Evolutionary conservation across 2,113 vertebrate genomes (phyloP), one percentile per base, ranked within the genome.

Genomic region (Dascyllus trimaculatus): DNA sequence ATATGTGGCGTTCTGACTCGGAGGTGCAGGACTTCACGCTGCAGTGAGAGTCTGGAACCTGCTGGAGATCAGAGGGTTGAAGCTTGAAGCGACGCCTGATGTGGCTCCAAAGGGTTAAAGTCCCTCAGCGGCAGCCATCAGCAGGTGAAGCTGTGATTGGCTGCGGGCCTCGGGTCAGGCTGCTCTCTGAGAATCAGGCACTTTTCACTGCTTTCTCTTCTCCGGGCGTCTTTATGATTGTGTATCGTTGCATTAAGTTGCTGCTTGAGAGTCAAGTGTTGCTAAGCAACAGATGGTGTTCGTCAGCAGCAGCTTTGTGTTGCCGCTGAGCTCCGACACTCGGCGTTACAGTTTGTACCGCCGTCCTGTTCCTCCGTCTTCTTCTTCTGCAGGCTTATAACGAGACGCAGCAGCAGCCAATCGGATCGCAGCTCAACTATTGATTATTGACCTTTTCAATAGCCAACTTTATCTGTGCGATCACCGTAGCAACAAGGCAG

Each of bases 221-320:
- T 48, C 46, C 29, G 17, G 59, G 14, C 10, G 11, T 60, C 38
- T 52, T 58, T 24, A 35, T 35, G 32, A 38, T n/a, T 21, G 35
- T 69, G 63, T 72, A 54, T 60, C 54, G 21, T 73, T 60, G 77
- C 75, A 24, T 79, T 76, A 73, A 62, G 61, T 57, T 81, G 32
- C 71, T 65, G 69, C 67, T 65, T 43, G 25, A 81, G 75, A 87
- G 82, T 75, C 29, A 5, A 56, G 69, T 60, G 87, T 87, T 89
- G 87, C 89, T 56, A 69, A 19, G 85, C 75, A 84, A 87, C 87
- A 85, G 76, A 80, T 71, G 65, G 72, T 80, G 52, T 87, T 84
- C 74, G 72, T 87, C 80, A 75, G 63, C 14, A 5, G 10, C 54
- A 52, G 86, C 25, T 81, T 56, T 76, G 70, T 61, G 48, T 51